Evolutionary conservation across 2,797 vertebrate genomes (phyloP).

Genomic region (Sciurus vulgaris): DNA sequence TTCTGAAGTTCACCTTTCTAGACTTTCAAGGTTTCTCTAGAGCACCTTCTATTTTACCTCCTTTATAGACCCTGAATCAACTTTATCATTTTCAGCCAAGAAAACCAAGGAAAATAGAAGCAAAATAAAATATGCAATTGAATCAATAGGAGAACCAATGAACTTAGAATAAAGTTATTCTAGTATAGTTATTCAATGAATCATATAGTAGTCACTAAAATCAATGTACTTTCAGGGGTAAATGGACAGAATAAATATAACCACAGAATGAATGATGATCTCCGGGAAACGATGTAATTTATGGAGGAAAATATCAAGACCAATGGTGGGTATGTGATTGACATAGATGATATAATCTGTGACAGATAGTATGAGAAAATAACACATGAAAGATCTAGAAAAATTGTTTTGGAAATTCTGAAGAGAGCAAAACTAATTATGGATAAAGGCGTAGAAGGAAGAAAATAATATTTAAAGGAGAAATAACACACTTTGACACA

Average conservation of each 20-base stretch:
- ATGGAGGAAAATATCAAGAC: neutral
- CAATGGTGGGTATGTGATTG: neutral
- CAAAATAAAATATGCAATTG: neutral
- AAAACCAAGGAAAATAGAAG: neutral
- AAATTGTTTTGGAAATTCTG: neutral
- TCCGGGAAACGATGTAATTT: neutral
- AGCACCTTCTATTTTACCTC: neutral
- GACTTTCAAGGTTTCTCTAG: neutral
- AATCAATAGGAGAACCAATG: neutral
- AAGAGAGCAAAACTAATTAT: neutral
- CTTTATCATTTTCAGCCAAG: neutral
- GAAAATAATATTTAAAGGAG: neutral
- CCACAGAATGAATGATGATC: neutral
- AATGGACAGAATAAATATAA: neutral
- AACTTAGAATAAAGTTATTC: neutral
- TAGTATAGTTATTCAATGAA: neutral
- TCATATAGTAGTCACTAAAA: neutral
- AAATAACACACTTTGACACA: neutral
- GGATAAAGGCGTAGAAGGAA: neutral
- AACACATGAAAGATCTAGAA: neutral
- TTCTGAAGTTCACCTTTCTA: neutral
- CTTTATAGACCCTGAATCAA: neutral
- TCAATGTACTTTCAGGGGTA: accelerated
- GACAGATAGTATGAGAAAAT: neutral
- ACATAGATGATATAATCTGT: too few relatives aligned